Percentiles rank a stretch among this genome's conserved stretches.
Conservation (phyloP, 1,140 invertebrate species). For the Drosophila pectinifera region DNA sequence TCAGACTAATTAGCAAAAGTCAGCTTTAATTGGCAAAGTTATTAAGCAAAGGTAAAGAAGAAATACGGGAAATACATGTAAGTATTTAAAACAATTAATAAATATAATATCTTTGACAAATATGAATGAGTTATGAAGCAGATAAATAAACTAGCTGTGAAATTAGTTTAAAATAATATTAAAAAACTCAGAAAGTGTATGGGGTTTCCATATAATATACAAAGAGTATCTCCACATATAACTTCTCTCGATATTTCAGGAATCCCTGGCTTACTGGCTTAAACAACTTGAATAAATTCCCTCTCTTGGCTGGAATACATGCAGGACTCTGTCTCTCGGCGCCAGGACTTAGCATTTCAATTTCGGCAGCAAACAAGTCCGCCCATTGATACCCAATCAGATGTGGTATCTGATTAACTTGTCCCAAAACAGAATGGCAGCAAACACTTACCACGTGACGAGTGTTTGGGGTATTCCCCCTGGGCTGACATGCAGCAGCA, state of each 20-base stretch:
- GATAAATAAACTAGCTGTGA: no score
- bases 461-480: slow-evolving; percentile 4
- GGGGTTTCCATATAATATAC: no score
- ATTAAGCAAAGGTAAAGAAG: background rate
- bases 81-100: background rate
- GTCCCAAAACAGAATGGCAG: slow-evolving; percentile 30
- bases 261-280: no score
- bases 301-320: background rate
- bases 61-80: background rate
- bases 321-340: background rate
- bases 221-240: no score
- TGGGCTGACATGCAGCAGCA: slow-evolving; percentile 13
- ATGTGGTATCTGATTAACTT: slow-evolving; percentile 45
- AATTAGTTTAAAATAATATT: no score
- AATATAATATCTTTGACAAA: no score
- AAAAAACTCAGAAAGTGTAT: no score
- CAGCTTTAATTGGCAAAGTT: slow-evolving; percentile 3
- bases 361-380: slow-evolving; percentile 28
- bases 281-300: no score
- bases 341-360: slow-evolving; percentile 29
- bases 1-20: slow-evolving; percentile 30
- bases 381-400: slow-evolving; percentile 30
- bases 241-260: no score
- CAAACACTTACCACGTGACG: slow-evolving; percentile 5
- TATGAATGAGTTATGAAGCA: no score